phyloP scores from a whole-genome alignment of 2,888 invertebrate genomes.

The Scaptomyza cyrtandrae region DNA sequence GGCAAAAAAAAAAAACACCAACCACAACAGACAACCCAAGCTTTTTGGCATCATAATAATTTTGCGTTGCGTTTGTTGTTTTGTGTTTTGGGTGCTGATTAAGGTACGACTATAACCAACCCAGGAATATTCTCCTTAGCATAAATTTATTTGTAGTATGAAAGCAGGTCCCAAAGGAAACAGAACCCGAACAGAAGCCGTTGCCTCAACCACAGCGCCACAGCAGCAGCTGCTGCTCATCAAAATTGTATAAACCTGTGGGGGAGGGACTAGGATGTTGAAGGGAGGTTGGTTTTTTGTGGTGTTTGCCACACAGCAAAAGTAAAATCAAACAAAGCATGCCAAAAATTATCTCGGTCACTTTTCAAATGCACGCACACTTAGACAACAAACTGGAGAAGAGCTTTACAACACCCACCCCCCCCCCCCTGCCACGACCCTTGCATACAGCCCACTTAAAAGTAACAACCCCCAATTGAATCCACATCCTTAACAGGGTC shows the following conservation, averaged over 20 bases:
- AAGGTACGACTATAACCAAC: conserved; percentile 33
- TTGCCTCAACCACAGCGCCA: conserved; percentile 48
- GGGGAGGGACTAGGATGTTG: not conserved
- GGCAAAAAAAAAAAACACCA: conserved; percentile 21
- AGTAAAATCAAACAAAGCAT: conserved; percentile 73
- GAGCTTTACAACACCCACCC: not conserved
- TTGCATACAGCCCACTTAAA: not conserved
- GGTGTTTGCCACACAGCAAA: conserved; percentile 45
- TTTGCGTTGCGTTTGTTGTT: conserved; percentile 52
- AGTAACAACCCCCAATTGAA: conserved; percentile 9
- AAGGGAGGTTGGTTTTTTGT: conserved; percentile 13
- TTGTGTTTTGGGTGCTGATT: conserved; percentile 20
- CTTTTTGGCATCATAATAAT: conserved; percentile 58
- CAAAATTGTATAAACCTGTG: conserved; percentile 60
- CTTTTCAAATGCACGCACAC: conserved; percentile 75
- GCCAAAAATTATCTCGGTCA: conserved; percentile 76
- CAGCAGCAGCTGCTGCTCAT: conserved; percentile 65
- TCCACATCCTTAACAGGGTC: conserved; percentile 58
- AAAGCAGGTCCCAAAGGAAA: conserved; percentile 29
- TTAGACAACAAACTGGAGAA: conserved; percentile 35
- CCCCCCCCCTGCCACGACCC: not conserved
- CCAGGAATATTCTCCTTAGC: conserved; percentile 21
- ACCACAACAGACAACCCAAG: conserved; percentile 2
- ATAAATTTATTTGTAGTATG: conserved; percentile 67
- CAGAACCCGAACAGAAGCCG: conserved; percentile 23